Evolutionary conservation across 2,113 vertebrate species (phyloP), one percentile per base, ranked within the genome.

Genomic region (Anas platyrhynchos): DNA sequence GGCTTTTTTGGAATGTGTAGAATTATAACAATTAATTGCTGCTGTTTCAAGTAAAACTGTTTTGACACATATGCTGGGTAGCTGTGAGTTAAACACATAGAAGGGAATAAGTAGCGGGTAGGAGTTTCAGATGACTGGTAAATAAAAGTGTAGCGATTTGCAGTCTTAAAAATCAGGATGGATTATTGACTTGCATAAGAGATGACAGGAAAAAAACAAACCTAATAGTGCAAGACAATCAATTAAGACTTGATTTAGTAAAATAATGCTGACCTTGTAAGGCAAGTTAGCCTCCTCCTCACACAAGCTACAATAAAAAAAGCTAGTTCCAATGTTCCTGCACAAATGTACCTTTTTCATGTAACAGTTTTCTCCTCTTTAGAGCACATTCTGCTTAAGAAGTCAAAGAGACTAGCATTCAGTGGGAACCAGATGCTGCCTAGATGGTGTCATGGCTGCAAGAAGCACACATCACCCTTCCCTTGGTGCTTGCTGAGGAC

Each of bases 61-160:
- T 93, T 93, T 93, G 89, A 91, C 75, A 89, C 50, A 66, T 46
- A 32, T 7, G 44, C 36, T 85, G 75, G 84, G 26, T 66, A 73
- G 75, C 0, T 89, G 71, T 34, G 71, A 93, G 82, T 77, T 87
- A 87, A 95, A 88, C 65, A 84, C 58, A 12, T 8, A 69, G 69
- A n/a, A 44, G 18, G 69, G 46, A 76, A 7, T 36, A 12, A 62
- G 63, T 16, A 54, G 66, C 21, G 62, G 84, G 87, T 59, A 71
- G 77, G 48, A 95, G 75, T 86, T 91, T 63, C 62, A 77, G 89
- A 58, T 83, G 91, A 77, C 74, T 85, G 74, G 87, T 93, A 95
- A 97, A 91, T 83, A 96, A 88, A 67, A 95, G 75, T 7, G 44
- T 17, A 85, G 91, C 66, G 82, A 91, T 94, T 44, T 74, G 58